These are phyloP conservation scores for Heliconius ismenius DNA, from an alignment of 2,888 invertebrate genomes.

Conservation along the genomic window DNA sequence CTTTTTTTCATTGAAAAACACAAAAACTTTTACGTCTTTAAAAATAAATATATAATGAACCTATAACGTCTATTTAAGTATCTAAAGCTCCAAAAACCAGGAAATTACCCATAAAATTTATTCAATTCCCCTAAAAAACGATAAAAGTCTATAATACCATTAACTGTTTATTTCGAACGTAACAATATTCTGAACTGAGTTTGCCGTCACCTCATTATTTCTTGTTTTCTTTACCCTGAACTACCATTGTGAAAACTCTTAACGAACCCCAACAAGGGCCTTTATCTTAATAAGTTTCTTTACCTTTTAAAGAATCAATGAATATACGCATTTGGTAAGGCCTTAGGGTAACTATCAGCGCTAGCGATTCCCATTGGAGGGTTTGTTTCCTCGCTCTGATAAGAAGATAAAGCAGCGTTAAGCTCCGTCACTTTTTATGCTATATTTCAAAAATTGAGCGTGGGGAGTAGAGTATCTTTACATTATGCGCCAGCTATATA, in stretches of 20 bases:
- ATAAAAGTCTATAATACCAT: not conserved
- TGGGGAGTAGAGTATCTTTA: too few species aligned
- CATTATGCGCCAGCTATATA: too few species aligned
- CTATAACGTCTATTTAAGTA: not conserved
- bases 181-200: constrained; percentile 6
- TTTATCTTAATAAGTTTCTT: constrained; percentile 38
- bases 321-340: too few species aligned
- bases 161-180: not conserved
- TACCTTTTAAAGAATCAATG: constrained; percentile 26
- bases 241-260: constrained; percentile 29
- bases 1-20: too few species aligned
- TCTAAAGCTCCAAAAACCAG: not conserved
- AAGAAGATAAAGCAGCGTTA: not conserved
- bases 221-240: constrained; percentile 35
- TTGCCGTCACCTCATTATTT: constrained; percentile 37
- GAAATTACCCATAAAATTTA: not conserved
- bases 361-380: not conserved
- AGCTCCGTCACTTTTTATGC: too few species aligned
- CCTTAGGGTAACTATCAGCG: too few species aligned
- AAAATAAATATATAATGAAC: too few species aligned
- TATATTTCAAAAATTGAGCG: too few species aligned
- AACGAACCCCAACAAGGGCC: constrained; percentile 28
- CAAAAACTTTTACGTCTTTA: too few species aligned
- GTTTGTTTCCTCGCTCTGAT: not conserved
- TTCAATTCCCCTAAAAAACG: not conserved